Conservation (phyloP, 2,797 vertebrate species). For the Oreortyx pictus region DNA sequence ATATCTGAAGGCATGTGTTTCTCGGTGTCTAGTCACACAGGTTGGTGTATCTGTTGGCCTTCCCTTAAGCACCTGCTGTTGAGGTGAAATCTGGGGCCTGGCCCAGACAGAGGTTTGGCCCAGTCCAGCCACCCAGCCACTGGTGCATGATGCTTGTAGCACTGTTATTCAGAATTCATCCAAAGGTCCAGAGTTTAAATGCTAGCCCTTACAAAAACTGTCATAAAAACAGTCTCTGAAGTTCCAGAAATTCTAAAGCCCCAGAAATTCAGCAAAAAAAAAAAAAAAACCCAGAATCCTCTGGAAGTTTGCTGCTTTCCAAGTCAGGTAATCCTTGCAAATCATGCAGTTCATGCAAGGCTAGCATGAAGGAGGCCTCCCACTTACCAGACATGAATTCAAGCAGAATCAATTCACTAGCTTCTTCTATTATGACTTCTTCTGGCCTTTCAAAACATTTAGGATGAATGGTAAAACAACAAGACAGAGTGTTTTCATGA, state of each 20-base stretch:
- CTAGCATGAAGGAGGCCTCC: background rate
- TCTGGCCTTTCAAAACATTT: background rate
- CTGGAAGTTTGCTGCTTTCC: background rate
- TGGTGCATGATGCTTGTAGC: rapidly evolving
- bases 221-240: background rate
- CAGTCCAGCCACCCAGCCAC: too few species aligned
- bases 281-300: background rate
- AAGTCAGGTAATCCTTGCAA: background rate
- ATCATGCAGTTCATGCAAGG: background rate
- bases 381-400: background rate
- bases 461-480: background rate
- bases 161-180: background rate
- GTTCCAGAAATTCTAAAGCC: background rate
- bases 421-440: background rate
- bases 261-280: background rate
- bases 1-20: background rate
- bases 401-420: background rate
- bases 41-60: background rate
- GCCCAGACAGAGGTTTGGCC: too few species aligned
- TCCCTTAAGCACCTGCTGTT: background rate
- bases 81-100: background rate
- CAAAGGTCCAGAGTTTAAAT: rapidly evolving
- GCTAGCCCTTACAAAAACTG: background rate
- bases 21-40: background rate
- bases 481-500: background rate